Percentiles rank a stretch among this genome's conserved stretches.
phyloP scores from a whole-genome alignment of 2,888 invertebrate genomes.

The Galeruca laticollis region DNA sequence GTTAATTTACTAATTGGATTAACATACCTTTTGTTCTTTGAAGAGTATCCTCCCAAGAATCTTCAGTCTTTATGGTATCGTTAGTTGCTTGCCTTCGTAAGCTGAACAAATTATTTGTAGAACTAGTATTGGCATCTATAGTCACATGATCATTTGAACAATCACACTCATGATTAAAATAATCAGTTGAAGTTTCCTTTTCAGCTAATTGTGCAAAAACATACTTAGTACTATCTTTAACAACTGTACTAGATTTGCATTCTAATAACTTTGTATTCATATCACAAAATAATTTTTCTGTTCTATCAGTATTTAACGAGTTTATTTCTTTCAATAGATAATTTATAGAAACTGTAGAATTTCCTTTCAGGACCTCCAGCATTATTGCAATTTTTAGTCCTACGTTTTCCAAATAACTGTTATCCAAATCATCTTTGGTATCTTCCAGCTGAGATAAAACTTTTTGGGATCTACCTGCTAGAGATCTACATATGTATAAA shows the following conservation, averaged over 20 bases:
- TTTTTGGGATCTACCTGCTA: slow-evolving; percentile 6
- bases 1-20: neutral
- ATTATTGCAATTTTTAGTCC: slow-evolving; percentile 27
- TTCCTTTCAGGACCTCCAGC: slow-evolving; percentile 22
- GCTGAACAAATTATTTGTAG: slow-evolving; percentile 6
- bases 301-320: slow-evolving; percentile 12
- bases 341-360: slow-evolving; percentile 20
- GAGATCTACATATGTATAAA: slow-evolving; percentile 3
- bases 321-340: slow-evolving; percentile 19
- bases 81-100: slow-evolving; percentile 11
- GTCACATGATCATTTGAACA: too few relatives aligned
- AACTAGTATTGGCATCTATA: neutral
- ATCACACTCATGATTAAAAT: neutral
- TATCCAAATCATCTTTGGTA: neutral
- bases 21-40: slow-evolving; percentile 24
- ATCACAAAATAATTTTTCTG: slow-evolving; percentile 21
- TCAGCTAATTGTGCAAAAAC: neutral
- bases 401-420: slow-evolving; percentile 16
- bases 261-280: slow-evolving; percentile 27
- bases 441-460: slow-evolving; percentile 3
- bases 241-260: slow-evolving; percentile 8
- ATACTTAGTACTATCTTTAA: neutral
- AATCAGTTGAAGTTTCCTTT: slow-evolving; percentile 15
- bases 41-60: slow-evolving; percentile 28
- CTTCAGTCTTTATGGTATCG: slow-evolving; percentile 28